Base-by-base conservation (phyloP, 2,888 invertebrate species). In the Agrotis clavis region DNA sequence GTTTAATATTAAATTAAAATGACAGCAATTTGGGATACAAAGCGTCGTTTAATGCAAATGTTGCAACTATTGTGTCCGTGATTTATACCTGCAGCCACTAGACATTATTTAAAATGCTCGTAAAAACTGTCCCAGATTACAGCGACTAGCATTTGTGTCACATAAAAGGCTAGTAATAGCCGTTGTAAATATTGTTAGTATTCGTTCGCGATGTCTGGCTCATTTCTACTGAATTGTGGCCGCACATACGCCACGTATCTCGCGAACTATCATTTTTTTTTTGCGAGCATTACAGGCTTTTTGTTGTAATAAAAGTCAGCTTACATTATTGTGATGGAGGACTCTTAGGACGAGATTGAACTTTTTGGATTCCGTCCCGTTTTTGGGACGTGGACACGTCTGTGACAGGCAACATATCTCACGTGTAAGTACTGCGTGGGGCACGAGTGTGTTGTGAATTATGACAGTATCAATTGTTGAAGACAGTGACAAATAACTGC, bases 111-210 rank as follows among this genome's bases (percentile, higher is more conserved):
- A 91, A 92, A 92, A 89, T 83, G 89, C 86, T 89, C 91, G 88
- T 92, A 92, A 93, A 93, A 92, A 92, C 75, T 85, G 87, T 87
- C 81, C 85, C 89, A 91, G 92, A 92, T 91, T 92, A 92, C 89
- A 87, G 84, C 81, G 83, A 88, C 89, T 86, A 88, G 86, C 90
- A 89, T 90, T 90, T 89, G 86, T 86, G 90, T 89, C 89, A 90
- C 91, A 90, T 91, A 92, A 91, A 90, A 90, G 86, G 85, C 83
- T 84, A 79, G 89, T 89, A 89, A 90, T 91, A 86, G 89, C 77
- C 75, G 81, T 73, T 86, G 89, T 89, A 90, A 91, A 91, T 92
- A 91, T 92, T 88, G 88, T 88, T 86, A 86, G 86, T 82, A 87
- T 89, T 90, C 82, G 83, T 82, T 81, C 71, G 60, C 81, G 85